phyloP scores from a whole-genome alignment of 1,140 invertebrate species.

The Ceratina australensis region DNA sequence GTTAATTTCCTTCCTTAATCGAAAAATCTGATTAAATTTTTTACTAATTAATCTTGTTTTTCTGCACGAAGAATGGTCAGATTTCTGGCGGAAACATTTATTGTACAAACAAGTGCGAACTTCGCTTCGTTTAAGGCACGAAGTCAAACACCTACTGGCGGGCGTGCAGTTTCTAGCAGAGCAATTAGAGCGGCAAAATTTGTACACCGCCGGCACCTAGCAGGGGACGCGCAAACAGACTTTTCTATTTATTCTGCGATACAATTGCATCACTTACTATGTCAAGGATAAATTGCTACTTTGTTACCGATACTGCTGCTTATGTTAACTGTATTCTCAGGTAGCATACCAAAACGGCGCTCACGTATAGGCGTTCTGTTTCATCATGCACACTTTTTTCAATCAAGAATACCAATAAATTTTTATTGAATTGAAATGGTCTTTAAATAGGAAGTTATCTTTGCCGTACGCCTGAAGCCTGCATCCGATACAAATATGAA shows the following conservation, averaged over 20 bases:
- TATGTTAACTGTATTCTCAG: not conserved
- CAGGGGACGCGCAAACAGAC: not conserved
- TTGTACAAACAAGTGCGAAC: not conserved
- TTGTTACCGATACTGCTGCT: not conserved
- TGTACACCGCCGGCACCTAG: not conserved
- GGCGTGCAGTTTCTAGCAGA: not conserved
- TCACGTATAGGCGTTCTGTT: no score
- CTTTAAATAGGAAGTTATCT: no score
- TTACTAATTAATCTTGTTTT: no score
- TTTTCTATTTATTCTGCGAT: not conserved
- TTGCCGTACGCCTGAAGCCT: no score
- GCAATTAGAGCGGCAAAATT: constrained; percentile 43
- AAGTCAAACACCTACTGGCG: not conserved
- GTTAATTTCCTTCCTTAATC: no score
- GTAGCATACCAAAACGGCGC: not conserved
- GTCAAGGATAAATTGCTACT: constrained; percentile 22
- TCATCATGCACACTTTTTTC: no score
- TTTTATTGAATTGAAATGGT: no score
- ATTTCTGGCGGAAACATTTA: not conserved
- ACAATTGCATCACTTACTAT: not conserved
- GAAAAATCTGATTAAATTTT: no score
- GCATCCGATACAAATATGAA: no score
- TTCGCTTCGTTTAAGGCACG: not conserved
- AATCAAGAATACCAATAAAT: no score
- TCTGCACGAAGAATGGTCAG: not conserved